Conservation (phyloP, 2,888 invertebrate genomes). For the Meiosimyza platycephala region DNA sequence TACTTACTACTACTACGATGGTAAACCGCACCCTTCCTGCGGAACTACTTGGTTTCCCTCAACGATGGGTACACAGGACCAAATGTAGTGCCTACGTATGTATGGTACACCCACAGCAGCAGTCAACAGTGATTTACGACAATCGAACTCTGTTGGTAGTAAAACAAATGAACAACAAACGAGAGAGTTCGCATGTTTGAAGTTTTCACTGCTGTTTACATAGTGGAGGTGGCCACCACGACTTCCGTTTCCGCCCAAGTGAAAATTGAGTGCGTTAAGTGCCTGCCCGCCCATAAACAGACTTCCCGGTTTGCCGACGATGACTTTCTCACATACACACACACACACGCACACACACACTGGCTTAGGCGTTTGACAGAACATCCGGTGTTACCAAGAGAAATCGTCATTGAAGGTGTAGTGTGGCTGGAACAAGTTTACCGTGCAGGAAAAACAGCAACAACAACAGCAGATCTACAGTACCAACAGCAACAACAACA, state of each 20-base stretch:
- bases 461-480: conserved; percentile 1
- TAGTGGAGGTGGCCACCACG: conserved; percentile 48
- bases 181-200: conserved; percentile 11
- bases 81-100: not conserved
- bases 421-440: not conserved
- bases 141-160: conserved; percentile 49
- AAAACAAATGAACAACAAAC: not conserved
- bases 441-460: conserved; percentile 2
- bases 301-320: no score
- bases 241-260: conserved; percentile 50
- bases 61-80: not conserved
- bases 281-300: not conserved
- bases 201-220: conserved; percentile 33
- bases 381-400: conserved; percentile 16
- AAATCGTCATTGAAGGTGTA: no score
- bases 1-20: no score
- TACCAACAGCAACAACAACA: conserved; percentile 17
- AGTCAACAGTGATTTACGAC: conserved; percentile 58
- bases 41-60: no score
- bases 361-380: conserved; percentile 24
- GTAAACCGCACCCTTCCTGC: no score
- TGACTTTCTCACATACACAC: not conserved
- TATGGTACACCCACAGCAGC: conserved; percentile 14
- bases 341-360: not conserved
- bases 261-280: conserved; percentile 46